These are phyloP conservation scores for Chrysomallon squamiferum DNA, from an alignment of 1,140 invertebrate genomes.

Conservation along the genomic window DNA sequence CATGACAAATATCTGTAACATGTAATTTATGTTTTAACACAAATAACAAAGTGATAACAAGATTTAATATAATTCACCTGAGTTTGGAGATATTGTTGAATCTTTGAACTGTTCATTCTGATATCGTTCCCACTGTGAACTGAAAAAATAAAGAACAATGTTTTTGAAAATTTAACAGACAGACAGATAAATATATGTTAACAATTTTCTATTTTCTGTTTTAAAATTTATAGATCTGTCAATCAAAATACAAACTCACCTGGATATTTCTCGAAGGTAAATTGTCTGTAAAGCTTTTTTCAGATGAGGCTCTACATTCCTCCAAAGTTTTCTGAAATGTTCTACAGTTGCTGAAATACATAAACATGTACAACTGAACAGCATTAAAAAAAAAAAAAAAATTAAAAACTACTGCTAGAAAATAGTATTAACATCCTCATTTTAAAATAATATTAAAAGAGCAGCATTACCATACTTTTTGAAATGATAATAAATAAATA, in stretches of 20 bases:
- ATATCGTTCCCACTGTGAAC: constrained; percentile 51
- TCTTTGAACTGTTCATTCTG: constrained; percentile 20
- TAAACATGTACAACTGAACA: too few species aligned
- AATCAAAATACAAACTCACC: constrained; percentile 37
- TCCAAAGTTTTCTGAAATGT: constrained; percentile 77
- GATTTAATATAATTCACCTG: not conserved
- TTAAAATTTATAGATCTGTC: too few species aligned
- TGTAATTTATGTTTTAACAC: not conserved
- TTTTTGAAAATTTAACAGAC: too few species aligned
- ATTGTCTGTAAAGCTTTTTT: constrained; percentile 78
- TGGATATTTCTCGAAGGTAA: constrained; percentile 74
- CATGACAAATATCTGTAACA: not conserved
- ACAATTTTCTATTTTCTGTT: too few species aligned
- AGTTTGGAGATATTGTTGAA: not conserved
- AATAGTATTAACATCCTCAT: too few species aligned
- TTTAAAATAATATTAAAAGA: too few species aligned
- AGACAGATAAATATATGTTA: too few species aligned
- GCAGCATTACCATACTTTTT: too few species aligned
- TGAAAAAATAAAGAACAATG: constrained; percentile 18
- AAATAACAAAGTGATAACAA: not conserved
- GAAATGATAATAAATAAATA: too few species aligned
- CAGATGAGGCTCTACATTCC: constrained; percentile 77
- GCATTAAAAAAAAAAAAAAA: too few species aligned
- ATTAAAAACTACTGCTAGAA: too few species aligned
- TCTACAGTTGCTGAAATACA: constrained; percentile 61